Evolutionary conservation across 2,888 invertebrate species (phyloP).

Genomic region (Lobophora halterata): DNA sequence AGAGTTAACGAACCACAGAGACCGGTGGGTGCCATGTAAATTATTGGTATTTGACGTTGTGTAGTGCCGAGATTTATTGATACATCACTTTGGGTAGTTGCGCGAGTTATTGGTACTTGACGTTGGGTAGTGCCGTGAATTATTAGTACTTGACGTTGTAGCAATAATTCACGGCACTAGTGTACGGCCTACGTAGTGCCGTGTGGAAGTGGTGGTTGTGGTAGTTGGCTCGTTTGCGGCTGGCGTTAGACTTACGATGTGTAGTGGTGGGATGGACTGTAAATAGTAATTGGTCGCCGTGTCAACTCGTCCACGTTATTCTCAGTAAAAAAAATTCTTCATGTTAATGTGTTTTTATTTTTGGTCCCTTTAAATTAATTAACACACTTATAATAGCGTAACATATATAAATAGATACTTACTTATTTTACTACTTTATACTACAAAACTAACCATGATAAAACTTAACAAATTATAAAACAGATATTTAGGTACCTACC

Average conservation of each 20-base stretch:
- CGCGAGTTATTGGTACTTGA: slow-evolving; percentile 1
- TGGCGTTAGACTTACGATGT: slow-evolving; percentile 34
- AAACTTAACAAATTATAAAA: too few species aligned
- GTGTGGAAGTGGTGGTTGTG: not conserved
- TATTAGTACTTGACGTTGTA: not conserved
- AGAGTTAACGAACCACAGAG: too few species aligned
- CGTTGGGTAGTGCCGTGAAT: not conserved
- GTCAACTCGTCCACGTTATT: slow-evolving; percentile 74
- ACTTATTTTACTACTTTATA: too few species aligned
- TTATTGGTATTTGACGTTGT: slow-evolving; percentile 4
- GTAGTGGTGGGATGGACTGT: slow-evolving; percentile 47
- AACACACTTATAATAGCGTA: too few species aligned
- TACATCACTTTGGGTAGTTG: too few species aligned
- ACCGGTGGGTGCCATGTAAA: too few species aligned
- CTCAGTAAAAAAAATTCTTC: slow-evolving; percentile 73
- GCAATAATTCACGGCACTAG: not conserved
- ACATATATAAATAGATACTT: too few species aligned
- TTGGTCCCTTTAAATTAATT: too few species aligned
- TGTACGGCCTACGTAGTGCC: slow-evolving; percentile 1
- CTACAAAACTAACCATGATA: too few species aligned
- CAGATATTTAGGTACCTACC: too few species aligned
- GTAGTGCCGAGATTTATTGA: too few species aligned
- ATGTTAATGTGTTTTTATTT: slow-evolving; percentile 66
- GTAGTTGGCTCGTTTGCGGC: too few species aligned
- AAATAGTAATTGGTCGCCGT: slow-evolving; percentile 67